phyloP scores from a whole-genome alignment of 1,140 invertebrate genomes.

The Dinoponera quadriceps region DNA sequence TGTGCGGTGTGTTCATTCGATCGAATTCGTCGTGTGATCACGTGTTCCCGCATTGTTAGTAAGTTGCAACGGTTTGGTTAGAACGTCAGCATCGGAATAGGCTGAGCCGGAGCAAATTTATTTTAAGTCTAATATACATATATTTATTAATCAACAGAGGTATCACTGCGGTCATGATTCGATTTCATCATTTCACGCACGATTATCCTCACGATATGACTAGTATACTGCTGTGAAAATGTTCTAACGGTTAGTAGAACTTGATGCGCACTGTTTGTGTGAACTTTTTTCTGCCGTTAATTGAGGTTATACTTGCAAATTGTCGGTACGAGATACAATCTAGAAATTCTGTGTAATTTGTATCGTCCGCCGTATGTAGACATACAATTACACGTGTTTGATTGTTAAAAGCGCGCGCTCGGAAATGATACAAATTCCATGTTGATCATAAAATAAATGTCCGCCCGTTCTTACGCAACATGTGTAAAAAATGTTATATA shows the following conservation, averaged over 20 bases:
- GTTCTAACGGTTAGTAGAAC: constrained; percentile 38
- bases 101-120: not conserved
- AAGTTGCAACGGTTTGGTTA: too few species aligned
- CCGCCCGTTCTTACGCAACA: not conserved
- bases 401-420: not conserved
- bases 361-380: not conserved
- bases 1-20: too few species aligned
- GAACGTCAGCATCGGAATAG: too few species aligned
- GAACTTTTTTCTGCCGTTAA: not conserved
- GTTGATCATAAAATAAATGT: not conserved
- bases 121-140: constrained; percentile 31
- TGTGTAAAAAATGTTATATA: not conserved
- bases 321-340: not conserved
- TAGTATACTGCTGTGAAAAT: constrained; percentile 21
- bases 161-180: constrained; percentile 39
- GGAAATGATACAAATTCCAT: not conserved
- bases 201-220: constrained; percentile 5
- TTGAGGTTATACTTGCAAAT: constrained; percentile 50
- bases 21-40: too few species aligned
- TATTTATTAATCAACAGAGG: constrained; percentile 20
- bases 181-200: constrained; percentile 19
- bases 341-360: not conserved
- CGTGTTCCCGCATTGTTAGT: too few species aligned
- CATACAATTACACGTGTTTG: not conserved
- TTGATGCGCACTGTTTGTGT: not conserved